Conservation (phyloP, 37 sponge, comb jelly and placozoan genomes). For the Ianthella basta region DNA sequence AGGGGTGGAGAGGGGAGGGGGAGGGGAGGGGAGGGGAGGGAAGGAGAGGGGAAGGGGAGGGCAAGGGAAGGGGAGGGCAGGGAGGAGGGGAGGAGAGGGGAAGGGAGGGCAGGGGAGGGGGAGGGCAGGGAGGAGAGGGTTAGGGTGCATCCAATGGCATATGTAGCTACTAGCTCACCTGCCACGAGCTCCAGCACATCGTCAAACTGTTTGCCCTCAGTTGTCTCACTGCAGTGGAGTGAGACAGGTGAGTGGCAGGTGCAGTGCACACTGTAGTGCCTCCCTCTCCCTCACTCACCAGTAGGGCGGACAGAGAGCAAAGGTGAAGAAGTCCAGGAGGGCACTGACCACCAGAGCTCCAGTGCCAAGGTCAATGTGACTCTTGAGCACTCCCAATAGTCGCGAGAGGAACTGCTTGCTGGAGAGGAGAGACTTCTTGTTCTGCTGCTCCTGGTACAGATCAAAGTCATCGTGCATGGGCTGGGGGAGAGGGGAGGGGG, state of each 20-base stretch:
- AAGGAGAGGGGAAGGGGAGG: too few species aligned
- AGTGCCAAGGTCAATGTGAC: slow-evolving; percentile 80
- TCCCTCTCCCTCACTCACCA: slow-evolving; percentile 47
- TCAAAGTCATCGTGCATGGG: slow-evolving; percentile 99
- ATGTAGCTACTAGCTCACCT: slow-evolving; percentile 9
- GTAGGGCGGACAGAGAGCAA: slow-evolving; percentile 98
- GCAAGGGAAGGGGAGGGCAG: too few species aligned
- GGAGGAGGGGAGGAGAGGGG: too few species aligned
- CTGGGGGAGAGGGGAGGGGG: neutral
- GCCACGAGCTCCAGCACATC: slow-evolving; percentile 89
- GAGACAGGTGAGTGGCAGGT: neutral
- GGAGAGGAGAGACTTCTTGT: slow-evolving; percentile 98
- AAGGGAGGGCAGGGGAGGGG: too few species aligned
- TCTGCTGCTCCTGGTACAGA: slow-evolving; percentile 92
- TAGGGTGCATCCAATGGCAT: too few species aligned
- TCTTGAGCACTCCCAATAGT: slow-evolving; percentile 76
- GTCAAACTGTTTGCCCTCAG: slow-evolving; percentile 90
- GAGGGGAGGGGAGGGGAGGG: too few species aligned
- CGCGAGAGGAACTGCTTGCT: slow-evolving; percentile 76
- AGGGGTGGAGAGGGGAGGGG: too few species aligned
- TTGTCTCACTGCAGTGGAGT: slow-evolving; percentile 85
- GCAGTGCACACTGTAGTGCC: neutral
- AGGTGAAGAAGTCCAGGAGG: slow-evolving; percentile 97
- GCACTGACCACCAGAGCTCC: slow-evolving; percentile 97
- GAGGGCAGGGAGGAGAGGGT: too few species aligned